Conservation (phyloP, 1,140 invertebrate species). For the Penaeus chinensis region DNA sequence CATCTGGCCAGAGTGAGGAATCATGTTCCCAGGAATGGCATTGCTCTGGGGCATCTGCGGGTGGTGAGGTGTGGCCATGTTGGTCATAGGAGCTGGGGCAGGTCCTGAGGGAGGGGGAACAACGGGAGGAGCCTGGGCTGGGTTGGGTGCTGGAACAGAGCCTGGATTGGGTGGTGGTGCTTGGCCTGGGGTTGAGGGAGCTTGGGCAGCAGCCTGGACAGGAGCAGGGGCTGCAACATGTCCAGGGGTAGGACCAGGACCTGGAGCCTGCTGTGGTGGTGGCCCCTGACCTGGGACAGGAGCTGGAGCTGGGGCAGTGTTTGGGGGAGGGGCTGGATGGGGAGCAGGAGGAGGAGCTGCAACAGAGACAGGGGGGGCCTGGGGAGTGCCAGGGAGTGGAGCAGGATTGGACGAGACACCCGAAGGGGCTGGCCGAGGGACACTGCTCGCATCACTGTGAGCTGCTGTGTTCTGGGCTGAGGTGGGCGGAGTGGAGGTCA, state of each 20-base stretch:
- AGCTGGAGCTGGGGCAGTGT: background rate
- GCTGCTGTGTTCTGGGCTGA: constrained; percentile 8
- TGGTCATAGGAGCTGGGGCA: too few relatives aligned
- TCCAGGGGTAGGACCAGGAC: background rate
- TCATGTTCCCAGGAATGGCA: too few relatives aligned
- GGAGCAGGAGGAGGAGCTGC: constrained; percentile 1
- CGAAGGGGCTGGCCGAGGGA: background rate
- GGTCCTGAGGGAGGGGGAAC: constrained; percentile 4
- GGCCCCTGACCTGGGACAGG: background rate
- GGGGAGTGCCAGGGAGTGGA: background rate
- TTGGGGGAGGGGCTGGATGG: background rate
- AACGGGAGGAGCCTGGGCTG: background rate
- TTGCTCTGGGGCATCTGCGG: too few relatives aligned
- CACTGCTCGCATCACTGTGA: background rate
- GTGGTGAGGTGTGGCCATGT: too few relatives aligned
- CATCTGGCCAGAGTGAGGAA: too few relatives aligned
- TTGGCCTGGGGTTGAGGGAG: background rate
- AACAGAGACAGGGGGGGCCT: background rate
- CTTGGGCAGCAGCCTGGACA: background rate
- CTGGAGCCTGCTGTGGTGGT: background rate
- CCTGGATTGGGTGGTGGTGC: too few relatives aligned
- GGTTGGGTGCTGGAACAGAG: too few relatives aligned
- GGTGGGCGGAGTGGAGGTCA: background rate
- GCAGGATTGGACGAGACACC: background rate
- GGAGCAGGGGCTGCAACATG: background rate